Conservation (phyloP, 2,113 vertebrate genomes). For the Melanotaenia duboulayi region DNA sequence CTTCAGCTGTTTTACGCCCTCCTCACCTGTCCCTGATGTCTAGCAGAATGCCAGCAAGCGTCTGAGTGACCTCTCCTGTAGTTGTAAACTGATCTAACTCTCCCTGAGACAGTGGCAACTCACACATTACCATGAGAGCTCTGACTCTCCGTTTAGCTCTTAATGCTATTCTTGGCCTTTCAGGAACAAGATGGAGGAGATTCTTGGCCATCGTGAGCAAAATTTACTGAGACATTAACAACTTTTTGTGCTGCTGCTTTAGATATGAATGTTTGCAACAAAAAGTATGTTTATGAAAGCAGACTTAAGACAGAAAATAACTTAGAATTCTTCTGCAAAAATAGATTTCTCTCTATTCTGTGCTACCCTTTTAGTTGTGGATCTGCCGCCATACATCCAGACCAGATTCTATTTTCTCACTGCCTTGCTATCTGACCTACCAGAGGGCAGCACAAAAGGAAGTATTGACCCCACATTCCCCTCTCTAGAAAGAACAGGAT, state of each 20-base stretch:
- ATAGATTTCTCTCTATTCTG: constrained; percentile 21
- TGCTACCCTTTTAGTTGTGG: constrained; percentile 28
- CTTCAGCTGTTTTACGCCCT: constrained; percentile 51
- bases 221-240: constrained; percentile 43
- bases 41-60: background rate
- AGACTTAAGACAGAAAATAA: constrained; percentile 41
- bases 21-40: constrained; percentile 56
- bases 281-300: constrained; percentile 9
- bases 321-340: constrained; percentile 33
- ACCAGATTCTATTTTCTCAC: constrained; percentile 55
- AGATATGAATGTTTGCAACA: constrained; percentile 17
- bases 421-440: constrained; percentile 59
- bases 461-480: constrained; percentile 69
- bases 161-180: constrained; percentile 32
- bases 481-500: constrained; percentile 58
- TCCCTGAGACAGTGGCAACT: constrained; percentile 17
- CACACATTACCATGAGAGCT: constrained; percentile 34
- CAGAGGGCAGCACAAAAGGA: constrained; percentile 59
- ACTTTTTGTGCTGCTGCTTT: constrained; percentile 23
- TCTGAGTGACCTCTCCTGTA: constrained; percentile 27
- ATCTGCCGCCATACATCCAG: constrained; percentile 43
- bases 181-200: constrained; percentile 18
- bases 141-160: constrained; percentile 3
- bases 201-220: constrained; percentile 10
- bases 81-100: constrained; percentile 55